phyloP scores from a whole-genome alignment of 1,140 invertebrate genomes.

The Penaeus japonicus region DNA sequence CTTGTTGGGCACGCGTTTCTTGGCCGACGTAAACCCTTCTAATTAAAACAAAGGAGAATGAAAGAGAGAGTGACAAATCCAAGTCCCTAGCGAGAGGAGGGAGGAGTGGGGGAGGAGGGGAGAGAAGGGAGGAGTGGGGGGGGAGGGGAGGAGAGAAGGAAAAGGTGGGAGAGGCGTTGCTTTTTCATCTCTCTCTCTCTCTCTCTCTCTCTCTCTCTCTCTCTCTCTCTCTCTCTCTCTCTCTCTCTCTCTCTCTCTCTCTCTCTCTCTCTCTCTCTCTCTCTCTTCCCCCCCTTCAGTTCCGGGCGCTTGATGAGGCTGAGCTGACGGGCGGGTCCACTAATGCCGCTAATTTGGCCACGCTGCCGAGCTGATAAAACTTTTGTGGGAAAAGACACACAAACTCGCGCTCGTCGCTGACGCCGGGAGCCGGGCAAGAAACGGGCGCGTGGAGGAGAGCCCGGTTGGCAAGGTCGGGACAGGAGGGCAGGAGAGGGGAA shows the following conservation, averaged over 20 bases:
- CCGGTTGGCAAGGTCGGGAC: not conserved
- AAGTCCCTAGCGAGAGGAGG: not conserved
- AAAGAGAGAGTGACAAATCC: not conserved
- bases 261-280: too few species aligned
- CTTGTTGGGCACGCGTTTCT: too few species aligned
- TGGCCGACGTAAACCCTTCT: too few species aligned
- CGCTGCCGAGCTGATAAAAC: not conserved
- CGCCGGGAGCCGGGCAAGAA: not conserved
- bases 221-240: too few species aligned
- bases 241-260: too few species aligned
- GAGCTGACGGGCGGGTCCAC: not conserved
- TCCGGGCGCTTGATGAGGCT: not conserved
- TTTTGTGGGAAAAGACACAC: not conserved
- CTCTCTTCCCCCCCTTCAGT: too few species aligned
- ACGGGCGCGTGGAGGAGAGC: not conserved
- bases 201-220: too few species aligned
- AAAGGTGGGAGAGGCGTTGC: not conserved
- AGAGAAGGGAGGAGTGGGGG: not conserved
- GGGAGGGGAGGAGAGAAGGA: not conserved
- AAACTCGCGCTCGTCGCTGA: not conserved
- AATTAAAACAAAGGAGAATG: too few species aligned
- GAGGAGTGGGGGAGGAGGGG: not conserved
- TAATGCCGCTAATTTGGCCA: slow-evolving; percentile 6
- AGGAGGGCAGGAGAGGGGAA: not conserved
- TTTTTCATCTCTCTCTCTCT: not conserved